Evolutionary conservation across 2,113 vertebrate genomes (phyloP).

Genomic region (Sakesphorus luctuosus): DNA sequence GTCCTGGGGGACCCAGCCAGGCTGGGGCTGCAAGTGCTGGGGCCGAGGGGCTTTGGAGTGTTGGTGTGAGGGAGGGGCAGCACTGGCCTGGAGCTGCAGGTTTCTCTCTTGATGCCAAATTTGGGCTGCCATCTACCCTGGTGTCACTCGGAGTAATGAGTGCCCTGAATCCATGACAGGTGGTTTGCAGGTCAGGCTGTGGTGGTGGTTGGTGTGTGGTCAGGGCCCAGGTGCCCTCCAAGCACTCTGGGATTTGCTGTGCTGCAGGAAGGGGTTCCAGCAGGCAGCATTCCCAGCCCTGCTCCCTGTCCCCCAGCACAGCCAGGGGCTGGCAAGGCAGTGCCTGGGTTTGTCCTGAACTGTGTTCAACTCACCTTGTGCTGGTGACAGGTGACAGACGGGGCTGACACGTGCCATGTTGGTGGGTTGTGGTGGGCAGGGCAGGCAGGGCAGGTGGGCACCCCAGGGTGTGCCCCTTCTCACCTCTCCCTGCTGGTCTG

Average conservation of each 20-base stretch:
- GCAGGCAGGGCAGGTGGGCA: background rate
- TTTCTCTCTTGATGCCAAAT: background rate
- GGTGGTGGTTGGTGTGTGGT: background rate
- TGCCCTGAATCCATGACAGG: background rate
- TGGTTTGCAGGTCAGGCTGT: background rate
- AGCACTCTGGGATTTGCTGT: background rate
- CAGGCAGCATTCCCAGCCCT: background rate
- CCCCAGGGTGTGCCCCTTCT: too few species aligned
- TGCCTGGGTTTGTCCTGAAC: background rate
- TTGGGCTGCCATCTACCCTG: fast-evolving
- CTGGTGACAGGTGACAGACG: background rate
- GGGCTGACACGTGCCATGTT: fast-evolving
- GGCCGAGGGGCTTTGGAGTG: background rate
- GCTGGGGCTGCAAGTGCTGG: background rate
- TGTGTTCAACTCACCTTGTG: background rate
- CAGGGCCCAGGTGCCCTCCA: fast-evolving
- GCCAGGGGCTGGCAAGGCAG: background rate
- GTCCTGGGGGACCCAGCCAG: background rate
- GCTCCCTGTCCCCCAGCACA: background rate
- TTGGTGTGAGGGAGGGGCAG: background rate
- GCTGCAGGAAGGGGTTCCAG: background rate
- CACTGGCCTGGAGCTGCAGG: background rate
- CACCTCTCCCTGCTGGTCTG: too few species aligned
- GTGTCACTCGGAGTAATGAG: fast-evolving
- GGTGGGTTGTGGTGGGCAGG: background rate